Evolutionary conservation across 2,888 invertebrate genomes (phyloP).

Genomic region (Physocephala rufipes): DNA sequence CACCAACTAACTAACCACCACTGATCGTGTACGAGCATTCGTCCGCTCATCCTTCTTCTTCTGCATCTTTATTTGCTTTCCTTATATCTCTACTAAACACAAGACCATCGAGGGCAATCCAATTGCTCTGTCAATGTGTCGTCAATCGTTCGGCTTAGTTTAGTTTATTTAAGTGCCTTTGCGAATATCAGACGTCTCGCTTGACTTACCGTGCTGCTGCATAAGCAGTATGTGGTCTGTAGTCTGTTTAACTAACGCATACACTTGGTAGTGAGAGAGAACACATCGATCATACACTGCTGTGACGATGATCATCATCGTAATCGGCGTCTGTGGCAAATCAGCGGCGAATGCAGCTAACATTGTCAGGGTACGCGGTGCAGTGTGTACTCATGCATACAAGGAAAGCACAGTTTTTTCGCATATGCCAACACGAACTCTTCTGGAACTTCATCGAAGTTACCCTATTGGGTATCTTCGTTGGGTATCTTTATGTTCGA

Average conservation of each 20-base stretch:
- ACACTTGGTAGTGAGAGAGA: no score
- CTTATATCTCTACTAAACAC: no score
- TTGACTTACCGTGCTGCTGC: conserved; percentile 6
- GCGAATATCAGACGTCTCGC: not conserved
- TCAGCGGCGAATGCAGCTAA: no score
- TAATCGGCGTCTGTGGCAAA: no score
- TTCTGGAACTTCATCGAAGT: not conserved
- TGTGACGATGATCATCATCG: conserved; percentile 7
- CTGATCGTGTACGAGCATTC: no score
- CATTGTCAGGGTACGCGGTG: conserved; percentile 12
- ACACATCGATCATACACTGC: no score
- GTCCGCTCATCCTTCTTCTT: no score
- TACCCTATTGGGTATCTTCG: not conserved
- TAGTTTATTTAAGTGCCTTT: not conserved
- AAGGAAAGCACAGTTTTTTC: conserved; percentile 15
- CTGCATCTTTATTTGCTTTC: no score
- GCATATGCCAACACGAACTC: conserved; percentile 21
- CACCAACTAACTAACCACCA: not conserved
- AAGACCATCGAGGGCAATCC: no score
- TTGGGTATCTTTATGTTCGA: not conserved
- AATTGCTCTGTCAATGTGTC: not conserved
- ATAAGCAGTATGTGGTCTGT: conserved; percentile 8
- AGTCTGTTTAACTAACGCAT: no score
- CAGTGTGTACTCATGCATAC: conserved; percentile 22
- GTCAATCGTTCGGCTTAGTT: not conserved